Evolutionary conservation across 2,888 invertebrate species (phyloP).

Genomic region (Cerceris rybyensis): DNA sequence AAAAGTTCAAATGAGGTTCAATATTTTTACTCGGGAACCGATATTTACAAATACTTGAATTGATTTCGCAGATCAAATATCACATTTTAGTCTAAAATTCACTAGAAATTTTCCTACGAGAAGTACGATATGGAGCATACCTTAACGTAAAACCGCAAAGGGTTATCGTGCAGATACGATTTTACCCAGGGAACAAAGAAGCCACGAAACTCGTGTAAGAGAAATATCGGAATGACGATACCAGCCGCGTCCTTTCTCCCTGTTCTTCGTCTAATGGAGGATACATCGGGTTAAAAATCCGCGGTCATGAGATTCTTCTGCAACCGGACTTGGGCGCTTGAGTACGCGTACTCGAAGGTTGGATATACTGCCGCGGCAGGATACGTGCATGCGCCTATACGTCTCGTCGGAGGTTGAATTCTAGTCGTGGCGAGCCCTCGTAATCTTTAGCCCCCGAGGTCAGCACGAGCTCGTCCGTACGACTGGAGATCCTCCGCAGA

Average conservation of each 20-base stretch:
- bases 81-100: too few species aligned
- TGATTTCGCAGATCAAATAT: too few species aligned
- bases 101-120: too few species aligned
- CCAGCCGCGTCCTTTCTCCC: slow-evolving; percentile 46
- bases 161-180: not conserved
- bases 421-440: slow-evolving; percentile 74
- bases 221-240: slow-evolving; percentile 23
- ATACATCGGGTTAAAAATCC: slow-evolving; percentile 50
- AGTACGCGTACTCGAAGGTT: slow-evolving; percentile 41
- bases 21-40: too few species aligned
- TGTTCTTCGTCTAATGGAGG: slow-evolving; percentile 42
- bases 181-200: not conserved
- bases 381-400: slow-evolving; percentile 41
- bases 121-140: too few species aligned
- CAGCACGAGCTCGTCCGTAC: slow-evolving; percentile 71
- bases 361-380: slow-evolving; percentile 20
- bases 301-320: slow-evolving; percentile 58
- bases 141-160: too few species aligned
- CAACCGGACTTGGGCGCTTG: slow-evolving; percentile 58
- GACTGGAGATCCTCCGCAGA: slow-evolving; percentile 67
- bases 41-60: too few species aligned
- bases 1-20: too few species aligned
- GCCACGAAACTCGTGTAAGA: not conserved
- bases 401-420: slow-evolving; percentile 66
- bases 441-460: slow-evolving; percentile 79